Evolutionary conservation across 2,888 invertebrate species (phyloP).

Genomic region (Lamproptera curius): DNA sequence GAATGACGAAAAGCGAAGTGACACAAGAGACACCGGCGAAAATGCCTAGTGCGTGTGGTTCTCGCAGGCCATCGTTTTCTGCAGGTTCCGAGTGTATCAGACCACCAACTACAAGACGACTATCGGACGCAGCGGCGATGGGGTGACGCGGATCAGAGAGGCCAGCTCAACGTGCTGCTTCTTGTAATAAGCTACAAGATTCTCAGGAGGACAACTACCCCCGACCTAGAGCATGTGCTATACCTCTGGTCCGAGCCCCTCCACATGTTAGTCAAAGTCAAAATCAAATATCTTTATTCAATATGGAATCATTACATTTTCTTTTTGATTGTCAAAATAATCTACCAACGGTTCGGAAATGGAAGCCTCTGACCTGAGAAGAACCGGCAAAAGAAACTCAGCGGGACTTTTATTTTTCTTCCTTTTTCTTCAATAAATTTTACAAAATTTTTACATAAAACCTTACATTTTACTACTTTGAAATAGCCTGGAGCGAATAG

Average conservation of each 20-base stretch:
- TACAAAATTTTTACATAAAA: too few species aligned
- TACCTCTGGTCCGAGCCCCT: conserved; percentile 72
- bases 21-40: conserved; percentile 89
- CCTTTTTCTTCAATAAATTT: too few species aligned
- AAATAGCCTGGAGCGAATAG: too few species aligned
- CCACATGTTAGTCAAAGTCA: too few species aligned
- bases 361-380: too few species aligned
- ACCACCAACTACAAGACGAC: conserved; percentile 60
- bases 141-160: conserved; percentile 59
- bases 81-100: conserved; percentile 70
- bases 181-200: conserved; percentile 84
- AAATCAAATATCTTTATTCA: too few species aligned
- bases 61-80: conserved; percentile 84
- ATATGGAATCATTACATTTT: too few species aligned
- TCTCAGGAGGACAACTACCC: conserved; percentile 68
- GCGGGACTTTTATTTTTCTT: too few species aligned
- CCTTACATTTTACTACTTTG: too few species aligned
- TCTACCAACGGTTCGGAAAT: too few species aligned
- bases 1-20: conserved; percentile 87
- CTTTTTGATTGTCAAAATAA: too few species aligned
- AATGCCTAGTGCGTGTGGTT: conserved; percentile 87
- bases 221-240: conserved; percentile 58
- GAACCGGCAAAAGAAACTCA: too few species aligned
- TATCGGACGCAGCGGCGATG: conserved; percentile 69
- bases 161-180: conserved; percentile 79